A percentile compares a stretch with the other conserved stretches of the same genome.
Evolutionary conservation across 2,113 vertebrate genomes (phyloP).

Genomic region (Halichoerus grypus): DNA sequence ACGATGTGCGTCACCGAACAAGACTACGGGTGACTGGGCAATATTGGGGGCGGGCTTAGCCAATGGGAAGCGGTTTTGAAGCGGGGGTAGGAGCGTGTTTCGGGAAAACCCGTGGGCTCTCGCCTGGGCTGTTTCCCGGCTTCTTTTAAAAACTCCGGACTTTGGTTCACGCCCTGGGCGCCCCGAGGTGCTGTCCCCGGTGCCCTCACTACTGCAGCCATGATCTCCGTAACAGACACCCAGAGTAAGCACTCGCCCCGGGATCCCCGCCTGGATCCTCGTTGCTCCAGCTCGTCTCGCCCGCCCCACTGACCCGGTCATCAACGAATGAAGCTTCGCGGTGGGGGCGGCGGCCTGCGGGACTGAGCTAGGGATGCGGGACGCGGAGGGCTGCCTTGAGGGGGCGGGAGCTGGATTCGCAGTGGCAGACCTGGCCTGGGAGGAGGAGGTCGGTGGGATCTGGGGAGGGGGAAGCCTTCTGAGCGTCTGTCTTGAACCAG

Average conservation of each 20-base stretch:
- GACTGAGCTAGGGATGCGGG: background rate
- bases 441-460: background rate
- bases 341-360: slow-evolving; percentile 53
- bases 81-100: too few species aligned
- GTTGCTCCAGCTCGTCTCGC: background rate
- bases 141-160: too few species aligned
- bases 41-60: too few species aligned
- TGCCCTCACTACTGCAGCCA: slow-evolving; percentile 72
- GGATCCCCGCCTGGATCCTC: background rate
- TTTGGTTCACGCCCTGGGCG: background rate
- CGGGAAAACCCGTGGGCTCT: too few species aligned
- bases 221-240: slow-evolving; percentile 95
- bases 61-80: too few species aligned
- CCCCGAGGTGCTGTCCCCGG: background rate
- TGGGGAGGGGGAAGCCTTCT: background rate
- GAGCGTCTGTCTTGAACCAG: background rate
- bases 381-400: background rate
- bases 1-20: too few species aligned
- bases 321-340: slow-evolving; percentile 77
- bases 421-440: background rate
- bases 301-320: background rate
- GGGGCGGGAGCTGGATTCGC: background rate
- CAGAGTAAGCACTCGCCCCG: slow-evolving; percentile 92
- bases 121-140: too few species aligned
- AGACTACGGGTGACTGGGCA: too few species aligned